phyloP scores from a whole-genome alignment of 2,113 vertebrate species.

The Chionodraco myersi region DNA sequence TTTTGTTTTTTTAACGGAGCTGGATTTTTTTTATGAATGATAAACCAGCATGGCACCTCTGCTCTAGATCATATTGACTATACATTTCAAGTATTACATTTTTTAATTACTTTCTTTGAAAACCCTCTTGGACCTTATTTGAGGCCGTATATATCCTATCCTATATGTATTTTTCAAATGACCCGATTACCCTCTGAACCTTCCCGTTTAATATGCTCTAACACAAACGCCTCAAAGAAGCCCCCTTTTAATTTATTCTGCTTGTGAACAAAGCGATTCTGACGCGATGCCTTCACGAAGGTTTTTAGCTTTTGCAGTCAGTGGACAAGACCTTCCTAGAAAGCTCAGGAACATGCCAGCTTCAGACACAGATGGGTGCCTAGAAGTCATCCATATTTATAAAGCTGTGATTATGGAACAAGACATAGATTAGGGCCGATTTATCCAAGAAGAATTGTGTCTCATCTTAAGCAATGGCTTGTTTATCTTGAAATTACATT shows the following conservation, averaged over 20 bases:
- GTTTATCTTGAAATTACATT: background rate
- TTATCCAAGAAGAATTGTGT: constrained; percentile 24
- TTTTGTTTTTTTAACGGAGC: too few species aligned
- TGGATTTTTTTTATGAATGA: too few species aligned
- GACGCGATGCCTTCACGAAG: background rate
- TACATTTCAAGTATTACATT: background rate
- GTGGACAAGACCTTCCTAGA: constrained; percentile 11
- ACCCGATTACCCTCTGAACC: constrained; percentile 1
- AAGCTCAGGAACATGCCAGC: constrained; percentile 40
- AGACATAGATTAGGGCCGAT: constrained; percentile 23
- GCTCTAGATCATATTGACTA: too few species aligned
- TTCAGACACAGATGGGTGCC: constrained; percentile 16
- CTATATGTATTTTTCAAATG: too few species aligned
- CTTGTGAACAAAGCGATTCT: constrained; percentile 11
- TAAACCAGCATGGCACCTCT: too few species aligned
- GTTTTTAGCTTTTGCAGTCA: constrained; percentile 6
- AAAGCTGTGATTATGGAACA: constrained; percentile 21
- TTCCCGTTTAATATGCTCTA: background rate
- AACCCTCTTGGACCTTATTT: background rate
- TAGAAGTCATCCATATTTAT: constrained; percentile 52
- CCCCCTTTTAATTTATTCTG: background rate
- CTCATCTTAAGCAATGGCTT: background rate
- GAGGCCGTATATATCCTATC: background rate
- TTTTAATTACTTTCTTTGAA: background rate
- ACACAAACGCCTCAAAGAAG: background rate